Evolutionary conservation across 2,797 vertebrate genomes (phyloP).

Genomic region (Enteromius unitaeniatus): DNA sequence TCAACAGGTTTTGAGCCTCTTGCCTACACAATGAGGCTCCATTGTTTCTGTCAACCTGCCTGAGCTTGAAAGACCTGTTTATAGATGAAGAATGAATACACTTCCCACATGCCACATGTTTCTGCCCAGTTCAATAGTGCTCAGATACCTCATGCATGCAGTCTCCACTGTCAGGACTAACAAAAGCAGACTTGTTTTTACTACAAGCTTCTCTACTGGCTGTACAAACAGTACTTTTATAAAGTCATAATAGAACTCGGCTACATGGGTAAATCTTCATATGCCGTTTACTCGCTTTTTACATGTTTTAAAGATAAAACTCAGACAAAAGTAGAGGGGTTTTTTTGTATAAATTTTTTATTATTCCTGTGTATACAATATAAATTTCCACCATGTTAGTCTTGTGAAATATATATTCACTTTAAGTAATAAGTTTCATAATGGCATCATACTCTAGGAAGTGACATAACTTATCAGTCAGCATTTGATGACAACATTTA

Average conservation of each 20-base stretch:
- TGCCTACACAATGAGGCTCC: constrained; percentile 4
- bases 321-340: no score
- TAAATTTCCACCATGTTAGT: neutral
- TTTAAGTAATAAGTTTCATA: constrained; percentile 1
- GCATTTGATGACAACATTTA: neutral
- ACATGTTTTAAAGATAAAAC: neutral
- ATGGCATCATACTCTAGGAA: neutral
- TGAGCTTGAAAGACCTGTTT: constrained; percentile 63
- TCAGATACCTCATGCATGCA: constrained; percentile 14
- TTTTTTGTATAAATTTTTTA: neutral
- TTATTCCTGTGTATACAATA: neutral
- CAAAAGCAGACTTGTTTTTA: constrained; percentile 10
- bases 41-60: constrained; percentile 40
- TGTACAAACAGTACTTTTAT: neutral
- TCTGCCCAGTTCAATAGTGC: constrained; percentile 20
- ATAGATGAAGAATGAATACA: constrained; percentile 40
- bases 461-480: neutral
- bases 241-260: neutral
- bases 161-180: neutral
- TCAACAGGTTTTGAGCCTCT: neutral
- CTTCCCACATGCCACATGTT: constrained; percentile 52
- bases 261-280: neutral
- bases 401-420: neutral
- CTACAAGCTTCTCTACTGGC: neutral
- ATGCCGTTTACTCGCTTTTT: neutral